A percentile compares a stretch with the other conserved stretches of the same genome.
These are phyloP conservation scores for Spilosoma lubricipeda DNA, from an alignment of 2,888 invertebrate genomes.

Conservation along the genomic window DNA sequence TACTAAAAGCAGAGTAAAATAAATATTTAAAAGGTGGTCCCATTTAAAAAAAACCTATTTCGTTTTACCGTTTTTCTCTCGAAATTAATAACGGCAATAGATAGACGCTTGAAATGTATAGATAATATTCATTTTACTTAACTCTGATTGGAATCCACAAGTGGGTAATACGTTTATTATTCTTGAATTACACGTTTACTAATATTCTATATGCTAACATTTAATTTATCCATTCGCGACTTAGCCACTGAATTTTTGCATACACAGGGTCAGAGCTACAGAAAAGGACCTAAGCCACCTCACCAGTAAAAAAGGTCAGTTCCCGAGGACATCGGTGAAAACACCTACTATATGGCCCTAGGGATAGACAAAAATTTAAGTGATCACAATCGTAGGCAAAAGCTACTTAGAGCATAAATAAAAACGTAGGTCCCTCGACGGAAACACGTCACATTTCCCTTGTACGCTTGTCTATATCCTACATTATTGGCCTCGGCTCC, in stretches of 20 bases:
- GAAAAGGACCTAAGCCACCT: not conserved
- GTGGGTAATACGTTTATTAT: too few relatives aligned
- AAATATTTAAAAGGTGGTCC: too few relatives aligned
- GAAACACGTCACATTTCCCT: slow-evolving; percentile 28
- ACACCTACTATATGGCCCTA: not conserved
- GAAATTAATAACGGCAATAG: too few relatives aligned
- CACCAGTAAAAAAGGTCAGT: not conserved
- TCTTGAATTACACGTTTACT: too few relatives aligned
- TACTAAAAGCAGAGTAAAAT: too few relatives aligned
- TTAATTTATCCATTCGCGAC: too few relatives aligned
- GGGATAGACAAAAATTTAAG: not conserved
- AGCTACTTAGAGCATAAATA: slow-evolving; percentile 16
- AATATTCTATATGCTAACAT: too few relatives aligned
- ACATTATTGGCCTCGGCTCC: slow-evolving; percentile 25
- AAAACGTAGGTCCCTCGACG: slow-evolving; percentile 31
- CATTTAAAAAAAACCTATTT: too few relatives aligned
- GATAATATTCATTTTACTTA: too few relatives aligned
- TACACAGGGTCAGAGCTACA: not conserved
- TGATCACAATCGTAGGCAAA: not conserved
- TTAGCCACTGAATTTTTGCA: not conserved
- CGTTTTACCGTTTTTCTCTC: too few relatives aligned
- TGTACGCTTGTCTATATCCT: slow-evolving; percentile 36
- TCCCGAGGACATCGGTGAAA: not conserved
- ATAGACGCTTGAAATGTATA: too few relatives aligned
- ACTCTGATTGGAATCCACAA: too few relatives aligned